Evolutionary conservation across 92 coral and sea anemone genomes (phyloP), one percentile per base, ranked within the genome.

Genomic region (Virgularia gustaviana): DNA sequence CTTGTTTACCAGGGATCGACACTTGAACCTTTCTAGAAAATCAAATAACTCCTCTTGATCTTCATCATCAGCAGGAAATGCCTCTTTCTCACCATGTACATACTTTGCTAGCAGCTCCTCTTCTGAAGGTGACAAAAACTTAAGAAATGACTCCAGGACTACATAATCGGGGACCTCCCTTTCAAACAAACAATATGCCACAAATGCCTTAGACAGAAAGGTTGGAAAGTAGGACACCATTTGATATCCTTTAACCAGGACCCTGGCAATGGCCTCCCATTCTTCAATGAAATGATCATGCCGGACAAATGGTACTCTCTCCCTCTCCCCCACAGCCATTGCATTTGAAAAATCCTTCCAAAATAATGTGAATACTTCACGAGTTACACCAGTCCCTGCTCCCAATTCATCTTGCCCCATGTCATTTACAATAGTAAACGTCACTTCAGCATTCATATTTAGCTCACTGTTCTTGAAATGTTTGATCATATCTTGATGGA

Each of bases 201-300:
- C 55, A 44, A 82, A 86, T 15, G 85, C 79, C 53, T 81, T 86
- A 20, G 87, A 86, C 39, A 86, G 36, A 70, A 78, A 78, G 71
- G 70, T 42, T 30, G 82, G 87, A 51, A 81, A 81, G 35, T 81
- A 78, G 0, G 72, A 73, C 12, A 73, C 60, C 64, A 83, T 72
- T 34, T 49, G 32, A 59, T 44, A 78, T 20, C 87, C 85, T 43
- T 75, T 86, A 18, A 83, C 85, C 23, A 83, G 70, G 49, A 87
- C 80, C 30, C 88, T 64, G 9, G 79, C 86, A n/a, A 87, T 54
- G 35, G 86, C 88, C 58, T 49, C 81, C 88, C 88, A 80, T 45
- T 83, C 84, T 61, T 79, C 77, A 45, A 86, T 71, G 57, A 86
- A 86, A 38, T 82, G 86, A 43, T 85, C 84, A 61, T 86, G 87